Evolutionary conservation across 1,140 invertebrate genomes (phyloP).

Genomic region (Halesus radiatus): DNA sequence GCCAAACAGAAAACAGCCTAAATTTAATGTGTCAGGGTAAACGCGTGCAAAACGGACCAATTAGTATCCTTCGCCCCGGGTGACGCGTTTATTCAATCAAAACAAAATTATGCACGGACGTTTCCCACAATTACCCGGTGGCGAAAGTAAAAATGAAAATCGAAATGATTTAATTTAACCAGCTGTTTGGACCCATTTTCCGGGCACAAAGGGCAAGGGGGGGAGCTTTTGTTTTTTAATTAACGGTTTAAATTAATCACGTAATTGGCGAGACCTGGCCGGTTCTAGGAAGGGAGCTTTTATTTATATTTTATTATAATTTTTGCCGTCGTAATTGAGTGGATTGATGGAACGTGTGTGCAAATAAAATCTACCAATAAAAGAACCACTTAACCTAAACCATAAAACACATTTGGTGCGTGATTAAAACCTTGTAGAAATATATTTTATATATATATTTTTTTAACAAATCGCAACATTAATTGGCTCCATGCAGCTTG

Average conservation of each 20-base stretch:
- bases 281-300: background rate
- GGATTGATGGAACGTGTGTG: no score
- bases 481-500: no score
- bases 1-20: background rate
- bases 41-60: background rate
- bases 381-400: no score
- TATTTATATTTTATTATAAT: no score
- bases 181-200: background rate
- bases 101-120: slow-evolving; percentile 38
- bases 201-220: background rate
- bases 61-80: slow-evolving; percentile 7
- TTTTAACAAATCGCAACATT: no score
- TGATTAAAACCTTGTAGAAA: no score
- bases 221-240: slow-evolving; percentile 29
- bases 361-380: no score
- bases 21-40: background rate
- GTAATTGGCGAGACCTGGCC: background rate
- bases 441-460: no score
- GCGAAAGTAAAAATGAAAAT: slow-evolving; percentile 26
- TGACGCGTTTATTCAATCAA: slow-evolving; percentile 34
- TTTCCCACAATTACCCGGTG: slow-evolving; percentile 15
- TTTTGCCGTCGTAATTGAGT: no score
- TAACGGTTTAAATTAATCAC: slow-evolving; percentile 32
- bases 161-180: slow-evolving; percentile 18
- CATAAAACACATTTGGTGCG: no score